phyloP scores from a whole-genome alignment of 2,888 invertebrate genomes.

The Galeopsomyia nigrocyanea region DNA sequence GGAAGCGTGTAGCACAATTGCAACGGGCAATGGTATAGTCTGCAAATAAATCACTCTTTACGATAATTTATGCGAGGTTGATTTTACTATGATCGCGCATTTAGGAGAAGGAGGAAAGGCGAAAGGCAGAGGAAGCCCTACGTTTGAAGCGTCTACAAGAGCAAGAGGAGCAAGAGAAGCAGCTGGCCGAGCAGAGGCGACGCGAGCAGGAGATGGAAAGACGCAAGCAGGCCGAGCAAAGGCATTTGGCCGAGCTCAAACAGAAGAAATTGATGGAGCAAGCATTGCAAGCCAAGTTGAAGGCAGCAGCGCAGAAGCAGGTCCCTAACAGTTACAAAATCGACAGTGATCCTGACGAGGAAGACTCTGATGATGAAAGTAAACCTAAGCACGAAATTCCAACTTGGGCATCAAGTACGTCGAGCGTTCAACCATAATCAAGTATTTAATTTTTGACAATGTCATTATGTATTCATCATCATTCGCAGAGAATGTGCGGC shows the following conservation, averaged over 20 bases:
- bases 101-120: slow-evolving; percentile 65
- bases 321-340: slow-evolving; percentile 58
- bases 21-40: slow-evolving; percentile 60
- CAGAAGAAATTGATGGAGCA: slow-evolving; percentile 53
- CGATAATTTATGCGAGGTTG: neutral
- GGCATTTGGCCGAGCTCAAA: slow-evolving; percentile 54
- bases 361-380: slow-evolving; percentile 62
- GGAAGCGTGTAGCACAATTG: slow-evolving; percentile 59
- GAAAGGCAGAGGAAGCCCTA: slow-evolving; percentile 59
- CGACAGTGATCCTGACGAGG: slow-evolving; percentile 66
- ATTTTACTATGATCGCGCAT: neutral
- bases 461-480: slow-evolving; percentile 17
- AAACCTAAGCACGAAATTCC: slow-evolving; percentile 64
- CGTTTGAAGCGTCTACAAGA: slow-evolving; percentile 60
- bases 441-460: slow-evolving; percentile 6
- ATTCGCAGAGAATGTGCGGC: slow-evolving; percentile 69
- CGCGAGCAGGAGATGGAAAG: slow-evolving; percentile 66
- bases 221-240: slow-evolving; percentile 58
- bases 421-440: slow-evolving; percentile 15
- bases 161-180: slow-evolving; percentile 63
- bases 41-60: neutral
- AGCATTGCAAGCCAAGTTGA: slow-evolving; percentile 47
- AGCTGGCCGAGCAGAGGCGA: slow-evolving; percentile 63
- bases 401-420: slow-evolving; percentile 62
- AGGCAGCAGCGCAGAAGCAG: slow-evolving; percentile 46